These are phyloP conservation scores for Cataglyphis cursor DNA, from an alignment of 2,888 invertebrate species.

Conservation along the genomic window DNA sequence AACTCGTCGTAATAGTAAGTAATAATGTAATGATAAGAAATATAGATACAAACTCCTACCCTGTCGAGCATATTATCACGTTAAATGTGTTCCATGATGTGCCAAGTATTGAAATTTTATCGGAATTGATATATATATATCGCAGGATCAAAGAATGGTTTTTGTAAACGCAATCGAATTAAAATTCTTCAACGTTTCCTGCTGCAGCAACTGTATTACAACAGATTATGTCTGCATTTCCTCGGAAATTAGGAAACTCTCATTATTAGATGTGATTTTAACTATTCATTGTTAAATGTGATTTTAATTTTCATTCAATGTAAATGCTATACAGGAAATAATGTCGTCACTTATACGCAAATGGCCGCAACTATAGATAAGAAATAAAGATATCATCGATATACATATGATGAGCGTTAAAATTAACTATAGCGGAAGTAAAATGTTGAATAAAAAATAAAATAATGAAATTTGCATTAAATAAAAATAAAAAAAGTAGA, in stretches of 20 bases:
- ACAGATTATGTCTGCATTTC: not conserved
- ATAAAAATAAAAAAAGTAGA: not conserved
- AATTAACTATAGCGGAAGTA: not conserved
- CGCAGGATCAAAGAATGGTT: not conserved
- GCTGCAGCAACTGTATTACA: not conserved
- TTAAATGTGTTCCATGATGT: slow-evolving; percentile 2
- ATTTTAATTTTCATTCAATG: not conserved
- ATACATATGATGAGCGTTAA: not conserved
- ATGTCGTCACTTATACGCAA: not conserved
- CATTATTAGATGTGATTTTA: not conserved
- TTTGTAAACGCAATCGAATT: not conserved
- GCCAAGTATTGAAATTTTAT: not conserved
- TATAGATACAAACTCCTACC: slow-evolving; percentile 42
- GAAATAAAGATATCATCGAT: not conserved
- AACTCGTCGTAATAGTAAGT: slow-evolving; percentile 58
- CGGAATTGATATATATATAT: not conserved
- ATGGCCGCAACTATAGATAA: not conserved
- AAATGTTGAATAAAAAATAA: not conserved
- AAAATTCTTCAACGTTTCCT: not conserved
- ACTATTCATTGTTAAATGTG: not conserved
- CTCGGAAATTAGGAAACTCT: not conserved
- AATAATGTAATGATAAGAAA: slow-evolving; percentile 17
- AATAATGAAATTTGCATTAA: not conserved
- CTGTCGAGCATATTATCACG: slow-evolving; percentile 25
- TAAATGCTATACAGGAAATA: slow-evolving; percentile 1